Conservation (phyloP, 2,797 vertebrate species). For the Danio choprae region DNA sequence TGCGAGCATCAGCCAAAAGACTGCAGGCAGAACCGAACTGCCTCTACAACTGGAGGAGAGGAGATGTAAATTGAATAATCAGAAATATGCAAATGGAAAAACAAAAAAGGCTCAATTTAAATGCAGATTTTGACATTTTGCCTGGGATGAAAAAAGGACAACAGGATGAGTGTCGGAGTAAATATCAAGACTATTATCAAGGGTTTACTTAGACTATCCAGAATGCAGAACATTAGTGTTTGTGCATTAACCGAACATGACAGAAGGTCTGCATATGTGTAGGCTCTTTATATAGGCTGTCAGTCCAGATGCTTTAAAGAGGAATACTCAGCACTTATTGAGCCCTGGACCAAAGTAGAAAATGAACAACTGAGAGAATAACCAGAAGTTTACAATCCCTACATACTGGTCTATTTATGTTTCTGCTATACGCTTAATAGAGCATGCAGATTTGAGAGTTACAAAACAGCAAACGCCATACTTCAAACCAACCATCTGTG, state of each 20-base stretch:
- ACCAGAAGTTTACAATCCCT: background rate
- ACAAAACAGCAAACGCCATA: conserved; percentile 5
- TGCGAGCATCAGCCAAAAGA: background rate
- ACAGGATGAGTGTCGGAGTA: conserved; percentile 28
- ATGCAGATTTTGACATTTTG: conserved; percentile 82
- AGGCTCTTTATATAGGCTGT: background rate
- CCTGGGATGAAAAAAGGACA: conserved; percentile 41
- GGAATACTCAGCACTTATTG: background rate
- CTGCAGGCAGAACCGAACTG: background rate
- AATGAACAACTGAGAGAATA: background rate
- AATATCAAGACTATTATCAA: conserved; percentile 46
- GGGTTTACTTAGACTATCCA: conserved; percentile 15
- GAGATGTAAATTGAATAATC: conserved; percentile 74
- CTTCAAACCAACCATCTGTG: conserved; percentile 11
- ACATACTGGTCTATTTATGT: conserved; percentile 18
- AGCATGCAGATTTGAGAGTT: conserved; percentile 10
- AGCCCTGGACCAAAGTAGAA: background rate
- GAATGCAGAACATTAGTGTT: background rate
- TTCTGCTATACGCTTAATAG: conserved; percentile 28
- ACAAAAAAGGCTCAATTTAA: conserved; percentile 74
- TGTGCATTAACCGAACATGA: background rate
- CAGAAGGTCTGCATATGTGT: too few relatives aligned
- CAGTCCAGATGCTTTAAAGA: background rate
- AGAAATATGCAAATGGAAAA: conserved; percentile 75
- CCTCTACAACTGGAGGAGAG: conserved; percentile 50